These are phyloP conservation scores for Drosophila bifasciata DNA, from an alignment of 1,140 invertebrate species.

Conservation along the genomic window DNA sequence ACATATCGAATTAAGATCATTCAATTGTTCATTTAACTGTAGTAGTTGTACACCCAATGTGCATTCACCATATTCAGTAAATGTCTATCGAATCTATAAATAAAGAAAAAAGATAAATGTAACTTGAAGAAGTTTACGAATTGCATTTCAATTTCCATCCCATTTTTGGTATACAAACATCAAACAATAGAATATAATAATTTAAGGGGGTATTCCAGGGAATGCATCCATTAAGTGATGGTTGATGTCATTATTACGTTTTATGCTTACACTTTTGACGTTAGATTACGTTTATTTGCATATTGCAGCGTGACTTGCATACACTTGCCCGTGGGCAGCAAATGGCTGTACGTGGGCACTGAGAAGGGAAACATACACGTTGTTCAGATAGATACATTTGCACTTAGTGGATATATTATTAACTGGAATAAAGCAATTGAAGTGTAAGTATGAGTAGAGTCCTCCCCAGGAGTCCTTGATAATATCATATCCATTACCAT, in stretches of 20 bases:
- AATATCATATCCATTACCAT: not conserved
- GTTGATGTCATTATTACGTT: too few relatives aligned
- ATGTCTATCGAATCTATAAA: too few relatives aligned
- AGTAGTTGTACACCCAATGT: too few relatives aligned
- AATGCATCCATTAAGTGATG: too few relatives aligned
- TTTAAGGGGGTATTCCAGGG: too few relatives aligned
- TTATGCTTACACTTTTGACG: not conserved
- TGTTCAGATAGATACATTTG: conserved; percentile 97
- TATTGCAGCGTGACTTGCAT: conserved; percentile 94
- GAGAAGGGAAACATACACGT: conserved; percentile 99
- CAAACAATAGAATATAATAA: too few relatives aligned
- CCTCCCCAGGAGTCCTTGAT: not conserved
- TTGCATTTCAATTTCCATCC: too few relatives aligned
- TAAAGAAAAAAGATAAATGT: too few relatives aligned
- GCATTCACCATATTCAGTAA: too few relatives aligned
- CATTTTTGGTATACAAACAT: too few relatives aligned
- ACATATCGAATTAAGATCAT: not conserved
- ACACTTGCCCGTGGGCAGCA: conserved; percentile 97
- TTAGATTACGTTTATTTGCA: not conserved
- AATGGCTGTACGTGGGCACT: conserved; percentile 99
- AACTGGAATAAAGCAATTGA: conserved; percentile 99
- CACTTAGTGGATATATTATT: conserved; percentile 98
- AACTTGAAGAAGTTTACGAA: too few relatives aligned
- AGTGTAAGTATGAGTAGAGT: conserved; percentile 91
- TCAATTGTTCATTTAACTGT: too few relatives aligned